These are phyloP conservation scores for Apostichopus californicus DNA, from an alignment of 35 echinoderm and acorn worm genomes.

Conservation along the genomic window DNA sequence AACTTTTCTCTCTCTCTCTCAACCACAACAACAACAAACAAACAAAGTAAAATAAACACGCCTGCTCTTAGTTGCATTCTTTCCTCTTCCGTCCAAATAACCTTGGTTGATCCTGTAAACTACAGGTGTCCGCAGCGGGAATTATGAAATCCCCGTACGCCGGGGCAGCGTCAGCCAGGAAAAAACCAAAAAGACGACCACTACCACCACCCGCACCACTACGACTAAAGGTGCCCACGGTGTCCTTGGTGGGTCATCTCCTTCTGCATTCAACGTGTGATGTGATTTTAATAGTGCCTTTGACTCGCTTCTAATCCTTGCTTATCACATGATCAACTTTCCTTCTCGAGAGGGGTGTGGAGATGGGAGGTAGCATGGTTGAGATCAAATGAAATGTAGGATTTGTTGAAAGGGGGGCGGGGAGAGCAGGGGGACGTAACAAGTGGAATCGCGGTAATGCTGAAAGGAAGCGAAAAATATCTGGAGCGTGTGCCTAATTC, in stretches of 20 bases:
- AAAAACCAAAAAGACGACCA: slow-evolving; percentile 92
- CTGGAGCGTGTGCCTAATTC: too few species aligned
- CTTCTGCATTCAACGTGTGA: slow-evolving; percentile 41
- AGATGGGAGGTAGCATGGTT: not conserved
- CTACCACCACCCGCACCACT: slow-evolving; percentile 95
- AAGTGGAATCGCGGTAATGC: not conserved
- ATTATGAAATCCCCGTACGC: slow-evolving; percentile 93
- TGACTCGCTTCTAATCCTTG: not conserved
- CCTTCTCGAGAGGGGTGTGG: not conserved
- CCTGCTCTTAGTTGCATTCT: slow-evolving; percentile 49
- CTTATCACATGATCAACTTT: not conserved
- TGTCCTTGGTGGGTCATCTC: slow-evolving; percentile 51
- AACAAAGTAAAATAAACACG: not conserved
- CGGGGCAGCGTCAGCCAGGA: slow-evolving; percentile 85
- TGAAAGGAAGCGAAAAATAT: too few species aligned
- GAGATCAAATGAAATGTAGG: not conserved
- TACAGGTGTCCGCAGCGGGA: slow-evolving; percentile 88
- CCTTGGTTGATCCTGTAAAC: slow-evolving; percentile 19
- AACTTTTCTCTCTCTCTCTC: not conserved
- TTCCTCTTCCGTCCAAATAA: slow-evolving; percentile 24
- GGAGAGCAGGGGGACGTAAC: not conserved
- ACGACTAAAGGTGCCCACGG: slow-evolving; percentile 69
- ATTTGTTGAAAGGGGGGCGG: not conserved
- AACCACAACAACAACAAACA: not conserved
- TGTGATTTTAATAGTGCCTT: slow-evolving; percentile 25